These are phyloP conservation scores for Holcopasites calliopsidis DNA, from an alignment of 1,140 invertebrate genomes.

Conservation along the genomic window DNA sequence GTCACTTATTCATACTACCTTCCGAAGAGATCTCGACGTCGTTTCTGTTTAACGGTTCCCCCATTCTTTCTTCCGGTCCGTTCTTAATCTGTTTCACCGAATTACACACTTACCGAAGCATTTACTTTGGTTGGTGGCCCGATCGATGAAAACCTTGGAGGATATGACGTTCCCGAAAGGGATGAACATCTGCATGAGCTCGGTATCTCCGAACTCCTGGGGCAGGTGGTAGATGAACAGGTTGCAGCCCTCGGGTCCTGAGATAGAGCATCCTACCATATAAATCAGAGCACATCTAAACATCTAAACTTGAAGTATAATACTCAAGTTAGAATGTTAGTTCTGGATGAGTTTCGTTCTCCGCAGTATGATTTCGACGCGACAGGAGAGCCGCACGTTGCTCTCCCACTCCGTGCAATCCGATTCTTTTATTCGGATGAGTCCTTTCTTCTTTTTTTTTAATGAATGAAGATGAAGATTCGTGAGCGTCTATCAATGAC, in stretches of 20 bases:
- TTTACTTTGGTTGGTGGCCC: conserved; percentile 99
- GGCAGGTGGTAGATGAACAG: conserved; percentile 99
- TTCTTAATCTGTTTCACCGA: conserved; percentile 20
- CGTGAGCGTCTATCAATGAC: conserved; percentile 45
- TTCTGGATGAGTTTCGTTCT: conserved; percentile 73
- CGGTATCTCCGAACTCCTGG: conserved; percentile 98
- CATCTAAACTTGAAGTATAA: conserved; percentile 80
- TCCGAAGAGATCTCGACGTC: background rate
- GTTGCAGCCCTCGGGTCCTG: conserved; percentile 99
- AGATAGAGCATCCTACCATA: conserved; percentile 94
- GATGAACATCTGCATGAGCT: conserved; percentile 99
- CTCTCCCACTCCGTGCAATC: conserved; percentile 10
- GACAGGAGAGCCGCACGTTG: conserved; percentile 31
- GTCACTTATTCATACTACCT: conserved; percentile 33
- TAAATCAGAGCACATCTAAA: conserved; percentile 81
- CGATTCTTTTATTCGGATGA: conserved; percentile 20
- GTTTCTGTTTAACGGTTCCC: background rate
- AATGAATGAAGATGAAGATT: conserved; percentile 59
- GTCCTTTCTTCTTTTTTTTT: conserved; percentile 24
- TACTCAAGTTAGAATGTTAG: conserved; percentile 79
- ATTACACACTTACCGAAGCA: conserved; percentile 94
- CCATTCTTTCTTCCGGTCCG: conserved; percentile 9
- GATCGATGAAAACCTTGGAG: conserved; percentile 99
- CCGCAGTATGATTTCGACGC: conserved; percentile 52
- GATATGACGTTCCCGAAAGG: conserved; percentile 99